A percentile compares a stretch with the other conserved stretches of the same genome.
Evolutionary conservation across 1,140 invertebrate genomes (phyloP).

Genomic region (Antheraea pernyi): DNA sequence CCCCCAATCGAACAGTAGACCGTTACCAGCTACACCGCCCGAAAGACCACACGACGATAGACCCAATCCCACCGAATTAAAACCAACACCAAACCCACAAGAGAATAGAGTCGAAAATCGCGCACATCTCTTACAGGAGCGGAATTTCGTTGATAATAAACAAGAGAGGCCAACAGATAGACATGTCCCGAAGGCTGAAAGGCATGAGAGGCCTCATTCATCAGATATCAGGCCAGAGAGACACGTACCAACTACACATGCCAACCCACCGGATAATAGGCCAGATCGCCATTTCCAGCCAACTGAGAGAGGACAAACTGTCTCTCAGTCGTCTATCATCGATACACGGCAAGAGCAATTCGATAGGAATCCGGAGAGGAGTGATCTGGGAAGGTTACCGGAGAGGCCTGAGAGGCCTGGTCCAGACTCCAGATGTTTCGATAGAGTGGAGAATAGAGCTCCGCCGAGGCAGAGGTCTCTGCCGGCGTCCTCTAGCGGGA

Average conservation of each 20-base stretch:
- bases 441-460: conserved; percentile 46
- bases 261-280: conserved; percentile 23
- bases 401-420: conserved; percentile 49
- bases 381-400: conserved; percentile 20
- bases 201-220: conserved; percentile 9
- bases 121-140: not conserved
- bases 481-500: conserved; percentile 47
- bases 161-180: conserved; percentile 27
- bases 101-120: not conserved
- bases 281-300: conserved; percentile 23
- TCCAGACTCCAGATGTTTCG: conserved; percentile 37
- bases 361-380: not conserved
- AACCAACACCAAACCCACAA: conserved; percentile 12
- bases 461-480: conserved; percentile 64
- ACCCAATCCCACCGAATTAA: conserved; percentile 30
- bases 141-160: conserved; percentile 19
- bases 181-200: conserved; percentile 18
- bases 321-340: not conserved
- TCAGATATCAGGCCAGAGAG: conserved; percentile 26
- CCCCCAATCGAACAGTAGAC: conserved; percentile 66
- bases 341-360: conserved; percentile 4
- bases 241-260: conserved; percentile 17
- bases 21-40: conserved; percentile 59
- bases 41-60: conserved; percentile 36
- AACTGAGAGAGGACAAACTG: conserved; percentile 12